Conservation (phyloP, 2,797 vertebrate genomes). For the Gorsachius magnificus region DNA sequence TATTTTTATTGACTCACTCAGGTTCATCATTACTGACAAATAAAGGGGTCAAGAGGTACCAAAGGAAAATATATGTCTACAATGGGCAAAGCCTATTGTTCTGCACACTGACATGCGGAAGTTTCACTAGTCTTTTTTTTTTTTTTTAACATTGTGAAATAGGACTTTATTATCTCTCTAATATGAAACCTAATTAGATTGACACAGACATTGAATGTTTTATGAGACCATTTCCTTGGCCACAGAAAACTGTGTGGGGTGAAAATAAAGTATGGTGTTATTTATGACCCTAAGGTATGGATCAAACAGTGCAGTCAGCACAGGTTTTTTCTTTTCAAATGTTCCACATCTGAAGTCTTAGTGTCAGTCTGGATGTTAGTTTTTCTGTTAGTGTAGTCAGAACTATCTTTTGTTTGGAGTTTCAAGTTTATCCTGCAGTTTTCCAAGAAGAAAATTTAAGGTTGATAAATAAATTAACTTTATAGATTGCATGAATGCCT, state of each 20-base stretch:
- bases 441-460: neutral
- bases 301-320: neutral
- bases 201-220: neutral
- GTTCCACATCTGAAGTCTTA: neutral
- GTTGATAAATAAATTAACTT: neutral
- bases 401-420: neutral
- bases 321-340: neutral
- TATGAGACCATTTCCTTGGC: neutral
- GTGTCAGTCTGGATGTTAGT: neutral
- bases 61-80: neutral
- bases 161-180: neutral
- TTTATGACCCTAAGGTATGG: neutral
- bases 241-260: neutral
- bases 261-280: neutral
- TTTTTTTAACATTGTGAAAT: neutral
- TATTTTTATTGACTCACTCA: neutral
- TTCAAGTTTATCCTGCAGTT: neutral
- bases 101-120: neutral
- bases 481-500: neutral
- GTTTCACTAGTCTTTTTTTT: neutral
- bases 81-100: neutral
- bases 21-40: neutral
- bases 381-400: neutral
- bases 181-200: neutral
- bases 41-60: neutral